A percentile compares a stretch with the other conserved stretches of the same genome.
Evolutionary conservation across 2,888 invertebrate genomes (phyloP).

Genomic region (Macrosoma leucophasiata): DNA sequence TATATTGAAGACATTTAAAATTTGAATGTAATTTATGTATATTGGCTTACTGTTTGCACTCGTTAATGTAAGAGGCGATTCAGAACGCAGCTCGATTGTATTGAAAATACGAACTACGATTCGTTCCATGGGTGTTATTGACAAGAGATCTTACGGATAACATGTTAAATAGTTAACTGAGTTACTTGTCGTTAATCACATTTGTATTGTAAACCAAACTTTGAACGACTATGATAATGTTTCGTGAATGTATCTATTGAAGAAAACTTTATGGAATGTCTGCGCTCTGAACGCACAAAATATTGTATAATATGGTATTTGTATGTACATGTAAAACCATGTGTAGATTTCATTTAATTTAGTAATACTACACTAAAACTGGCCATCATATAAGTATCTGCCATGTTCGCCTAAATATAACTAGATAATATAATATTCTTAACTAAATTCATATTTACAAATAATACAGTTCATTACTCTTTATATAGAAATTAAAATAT

Average conservation of each 20-base stretch:
- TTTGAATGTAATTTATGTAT: slow-evolving; percentile 29
- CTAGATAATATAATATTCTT: slow-evolving; percentile 78
- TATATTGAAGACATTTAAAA: slow-evolving; percentile 36
- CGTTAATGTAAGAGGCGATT: slow-evolving; percentile 39
- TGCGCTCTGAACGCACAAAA: slow-evolving; percentile 50
- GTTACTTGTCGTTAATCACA: too few relatives aligned
- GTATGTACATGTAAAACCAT: slow-evolving; percentile 75
- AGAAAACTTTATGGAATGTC: too few relatives aligned
- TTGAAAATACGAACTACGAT: too few relatives aligned
- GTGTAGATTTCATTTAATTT: slow-evolving; percentile 72
- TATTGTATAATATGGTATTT: slow-evolving; percentile 49
- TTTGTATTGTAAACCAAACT: too few relatives aligned
- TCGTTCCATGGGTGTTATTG: too few relatives aligned
- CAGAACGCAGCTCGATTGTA: slow-evolving; percentile 57
- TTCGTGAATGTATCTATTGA: too few relatives aligned
- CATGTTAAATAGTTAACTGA: too few relatives aligned
- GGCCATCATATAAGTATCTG: slow-evolving; percentile 82
- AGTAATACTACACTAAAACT: slow-evolving; percentile 82
- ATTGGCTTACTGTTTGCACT: slow-evolving; percentile 39
- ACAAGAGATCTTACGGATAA: too few relatives aligned
- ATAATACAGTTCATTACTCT: slow-evolving; percentile 77
- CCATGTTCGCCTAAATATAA: slow-evolving; percentile 77
- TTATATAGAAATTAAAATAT: slow-evolving; percentile 75
- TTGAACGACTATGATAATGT: too few relatives aligned
- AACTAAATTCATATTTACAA: slow-evolving; percentile 77